Percentiles rank a stretch among this genome's conserved stretches.
Conservation (phyloP, 1,140 invertebrate species). For the Sarcophaga bullata region DNA sequence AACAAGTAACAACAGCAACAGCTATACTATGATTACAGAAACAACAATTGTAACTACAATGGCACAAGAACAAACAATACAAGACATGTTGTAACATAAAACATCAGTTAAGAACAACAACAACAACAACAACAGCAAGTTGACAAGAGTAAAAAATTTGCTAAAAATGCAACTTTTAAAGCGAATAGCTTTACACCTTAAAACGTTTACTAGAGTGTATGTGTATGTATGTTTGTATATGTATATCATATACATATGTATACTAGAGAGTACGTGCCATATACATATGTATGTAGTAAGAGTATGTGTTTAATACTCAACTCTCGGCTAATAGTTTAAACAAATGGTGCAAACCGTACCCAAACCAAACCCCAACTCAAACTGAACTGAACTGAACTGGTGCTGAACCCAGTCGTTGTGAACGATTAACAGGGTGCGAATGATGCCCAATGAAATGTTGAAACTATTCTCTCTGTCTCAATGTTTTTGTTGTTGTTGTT, state of each 20-base stretch:
- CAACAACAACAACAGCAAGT: background rate
- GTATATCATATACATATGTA: too few relatives aligned
- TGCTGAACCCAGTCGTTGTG: too few relatives aligned
- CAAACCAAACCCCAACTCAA: background rate
- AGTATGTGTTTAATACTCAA: background rate
- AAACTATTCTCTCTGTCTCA: background rate
- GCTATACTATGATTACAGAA: background rate
- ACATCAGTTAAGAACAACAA: background rate
- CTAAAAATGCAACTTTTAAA: conserved; percentile 39
- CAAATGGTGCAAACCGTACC: background rate
- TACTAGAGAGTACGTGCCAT: background rate
- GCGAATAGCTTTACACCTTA: conserved; percentile 30
- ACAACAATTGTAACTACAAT: too few relatives aligned
- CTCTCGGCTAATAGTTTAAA: conserved; percentile 5
- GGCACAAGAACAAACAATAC: too few relatives aligned
- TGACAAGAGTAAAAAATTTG: conserved; percentile 20
- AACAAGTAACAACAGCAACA: conserved; percentile 26
- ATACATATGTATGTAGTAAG: background rate
- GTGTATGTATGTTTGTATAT: background rate
- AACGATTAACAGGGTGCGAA: conserved; percentile 35
- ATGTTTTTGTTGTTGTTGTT: background rate
- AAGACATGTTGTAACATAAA: too few relatives aligned
- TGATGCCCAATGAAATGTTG: conserved; percentile 26
- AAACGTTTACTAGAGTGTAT: background rate
- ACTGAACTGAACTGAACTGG: conserved; percentile 1